Evolutionary conservation across 1,140 invertebrate genomes (phyloP), one percentile per base, ranked within the genome.

Genomic region (Aphelenchoides avenae): DNA sequence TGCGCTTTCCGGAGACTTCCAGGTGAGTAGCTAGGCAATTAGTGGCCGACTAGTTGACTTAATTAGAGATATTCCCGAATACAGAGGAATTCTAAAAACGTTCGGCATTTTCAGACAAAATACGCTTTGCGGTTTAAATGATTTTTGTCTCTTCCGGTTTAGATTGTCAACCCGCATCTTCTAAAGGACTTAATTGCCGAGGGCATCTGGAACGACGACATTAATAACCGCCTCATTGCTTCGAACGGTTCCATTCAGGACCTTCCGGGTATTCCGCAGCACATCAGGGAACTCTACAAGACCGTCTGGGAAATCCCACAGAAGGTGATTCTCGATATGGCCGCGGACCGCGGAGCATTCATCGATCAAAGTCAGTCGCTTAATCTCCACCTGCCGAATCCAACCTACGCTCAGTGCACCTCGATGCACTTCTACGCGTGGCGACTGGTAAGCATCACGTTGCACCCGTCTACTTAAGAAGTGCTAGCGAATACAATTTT

Each of bases 271-370:
- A 94, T 99, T 73, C 92, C 94, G 0, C 82, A 87, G 58, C 84
- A 95, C 54, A 80, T 98, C 11, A 90, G 92, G 76, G 83, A 84
- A 6, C 81, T 98, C 4, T 98, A 98, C 77, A 94, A 94, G 80
- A 99, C 94, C 2, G 91, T 96, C 0, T 98, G 94, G 95, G 95
- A 99, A 80, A 90, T 99, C 48, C 86, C 89, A 0, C 92, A 98
- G 55, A 94, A 91, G 77, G 84, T 84, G 3, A 85, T 96, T 1
- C 85, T 99, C 30, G 85, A 96, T 78, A 97, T 98, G 94, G 91
- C 94, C 26, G 91, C 91, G 2, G 95, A 98, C 79, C 83, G 94
- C 64, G 92, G 89, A 5, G 90, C 93, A 5, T 99, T 89, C 74
- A 97, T 99, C 75, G 94, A 98, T 81, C 95, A 99, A 80, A 94